Evolutionary conservation across 2,888 invertebrate genomes (phyloP).

Genomic region (Cantharis nigra): DNA sequence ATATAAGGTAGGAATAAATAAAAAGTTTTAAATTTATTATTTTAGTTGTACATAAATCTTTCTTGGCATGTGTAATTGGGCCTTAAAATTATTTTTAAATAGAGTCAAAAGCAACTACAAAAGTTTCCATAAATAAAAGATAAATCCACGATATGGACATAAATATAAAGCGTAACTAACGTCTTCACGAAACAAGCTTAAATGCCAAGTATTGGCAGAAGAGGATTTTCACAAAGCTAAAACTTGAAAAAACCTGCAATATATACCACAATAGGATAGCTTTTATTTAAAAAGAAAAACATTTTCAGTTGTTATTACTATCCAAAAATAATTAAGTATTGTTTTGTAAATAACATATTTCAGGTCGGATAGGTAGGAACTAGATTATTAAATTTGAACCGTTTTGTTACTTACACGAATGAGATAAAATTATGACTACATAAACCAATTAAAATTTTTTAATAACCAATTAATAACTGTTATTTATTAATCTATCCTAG

Average conservation of each 20-base stretch:
- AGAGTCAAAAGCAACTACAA: conserved; percentile 32
- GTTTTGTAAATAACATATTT: not conserved
- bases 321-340: not conserved
- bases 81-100: conserved; percentile 34
- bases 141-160: conserved; percentile 30
- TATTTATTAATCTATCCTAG: conserved; percentile 14
- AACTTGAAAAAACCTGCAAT: conserved; percentile 16
- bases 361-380: not conserved
- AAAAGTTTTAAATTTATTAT: not conserved
- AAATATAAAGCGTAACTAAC: conserved; percentile 23
- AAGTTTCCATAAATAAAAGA: conserved; percentile 35
- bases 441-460: not conserved
- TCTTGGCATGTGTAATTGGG: conserved; percentile 28
- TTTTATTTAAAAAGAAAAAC: conserved; percentile 10
- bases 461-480: not conserved
- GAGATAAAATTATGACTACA: not conserved
- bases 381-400: not conserved
- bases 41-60: conserved; percentile 23
- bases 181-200: conserved; percentile 20
- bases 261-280: conserved; percentile 11
- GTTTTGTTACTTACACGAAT: not conserved
- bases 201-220: conserved; percentile 19
- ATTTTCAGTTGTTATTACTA: not conserved
- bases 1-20: not conserved
- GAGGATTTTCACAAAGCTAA: conserved; percentile 15